These are phyloP conservation scores for Dryocosmus kuriphilus DNA, from an alignment of 2,888 invertebrate genomes.

Conservation along the genomic window DNA sequence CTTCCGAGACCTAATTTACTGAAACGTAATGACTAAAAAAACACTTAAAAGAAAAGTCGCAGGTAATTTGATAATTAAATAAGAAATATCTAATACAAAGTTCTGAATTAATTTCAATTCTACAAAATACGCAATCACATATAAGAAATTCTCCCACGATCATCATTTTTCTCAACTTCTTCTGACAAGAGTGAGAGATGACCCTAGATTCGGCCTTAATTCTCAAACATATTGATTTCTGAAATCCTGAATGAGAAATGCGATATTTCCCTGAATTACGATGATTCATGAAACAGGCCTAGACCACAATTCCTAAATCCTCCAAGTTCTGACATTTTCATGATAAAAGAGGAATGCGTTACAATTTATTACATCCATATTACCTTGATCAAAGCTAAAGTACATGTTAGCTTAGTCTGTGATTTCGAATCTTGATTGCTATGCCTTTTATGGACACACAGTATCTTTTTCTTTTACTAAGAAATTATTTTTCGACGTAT, in stretches of 20 bases:
- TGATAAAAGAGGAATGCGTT: background rate
- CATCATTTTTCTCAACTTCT: background rate
- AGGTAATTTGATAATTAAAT: too few relatives aligned
- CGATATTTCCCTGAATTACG: slow-evolving; percentile 2
- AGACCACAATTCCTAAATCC: background rate
- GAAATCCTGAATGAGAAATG: slow-evolving; percentile 16
- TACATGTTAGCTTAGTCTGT: background rate
- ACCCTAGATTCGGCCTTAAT: background rate
- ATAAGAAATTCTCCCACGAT: background rate
- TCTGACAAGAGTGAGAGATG: background rate
- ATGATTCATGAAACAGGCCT: slow-evolving; percentile 20
- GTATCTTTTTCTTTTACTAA: too few relatives aligned
- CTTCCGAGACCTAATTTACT: too few relatives aligned
- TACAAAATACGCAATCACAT: background rate
- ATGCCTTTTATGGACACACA: too few relatives aligned
- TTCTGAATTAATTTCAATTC: background rate
- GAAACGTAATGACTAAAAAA: too few relatives aligned
- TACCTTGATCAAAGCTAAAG: background rate
- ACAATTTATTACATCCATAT: slow-evolving; percentile 4
- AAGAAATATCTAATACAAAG: too few relatives aligned
- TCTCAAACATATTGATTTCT: slow-evolving; percentile 16
- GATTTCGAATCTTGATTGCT: background rate
- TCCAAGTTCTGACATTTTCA: background rate
- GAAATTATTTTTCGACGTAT: too few relatives aligned
- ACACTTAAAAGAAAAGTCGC: too few relatives aligned